Percentiles rank a stretch among this genome's conserved stretches.
Conservation (phyloP, 2,797 vertebrate species). For the Falco peregrinus region DNA sequence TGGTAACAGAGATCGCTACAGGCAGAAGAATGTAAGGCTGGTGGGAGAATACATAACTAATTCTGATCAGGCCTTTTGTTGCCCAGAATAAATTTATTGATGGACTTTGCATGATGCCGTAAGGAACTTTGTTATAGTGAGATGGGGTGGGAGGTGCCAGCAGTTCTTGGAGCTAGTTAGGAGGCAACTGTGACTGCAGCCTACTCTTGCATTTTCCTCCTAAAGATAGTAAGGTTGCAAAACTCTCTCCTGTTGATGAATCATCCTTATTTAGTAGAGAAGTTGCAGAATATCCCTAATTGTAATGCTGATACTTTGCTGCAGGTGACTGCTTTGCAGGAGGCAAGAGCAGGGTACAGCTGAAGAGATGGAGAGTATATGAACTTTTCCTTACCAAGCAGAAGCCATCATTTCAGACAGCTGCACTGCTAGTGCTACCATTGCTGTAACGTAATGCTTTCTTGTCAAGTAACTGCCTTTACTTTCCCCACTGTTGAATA, state of each 20-base stretch:
- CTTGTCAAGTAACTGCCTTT: slow-evolving; percentile 2
- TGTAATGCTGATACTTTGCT: neutral
- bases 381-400: neutral
- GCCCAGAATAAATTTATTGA: neutral
- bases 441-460: neutral
- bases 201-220: neutral
- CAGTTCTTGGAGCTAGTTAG: neutral
- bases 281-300: neutral
- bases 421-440: neutral
- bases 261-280: neutral
- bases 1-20: accelerated
- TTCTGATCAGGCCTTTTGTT: neutral
- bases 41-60: neutral
- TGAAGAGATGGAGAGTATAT: neutral
- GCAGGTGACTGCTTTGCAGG: neutral
- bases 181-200: neutral
- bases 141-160: neutral
- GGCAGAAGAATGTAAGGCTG: accelerated
- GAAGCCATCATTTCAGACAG: neutral
- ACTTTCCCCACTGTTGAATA: slow-evolving; percentile 60
- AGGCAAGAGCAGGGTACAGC: neutral
- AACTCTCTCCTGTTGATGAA: neutral
- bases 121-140: neutral
- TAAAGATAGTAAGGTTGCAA: neutral
- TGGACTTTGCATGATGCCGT: neutral